Evolutionary conservation across 2,113 vertebrate species (phyloP), one percentile per base, ranked within the genome.

Genomic region (Sinosuthora webbiana): DNA sequence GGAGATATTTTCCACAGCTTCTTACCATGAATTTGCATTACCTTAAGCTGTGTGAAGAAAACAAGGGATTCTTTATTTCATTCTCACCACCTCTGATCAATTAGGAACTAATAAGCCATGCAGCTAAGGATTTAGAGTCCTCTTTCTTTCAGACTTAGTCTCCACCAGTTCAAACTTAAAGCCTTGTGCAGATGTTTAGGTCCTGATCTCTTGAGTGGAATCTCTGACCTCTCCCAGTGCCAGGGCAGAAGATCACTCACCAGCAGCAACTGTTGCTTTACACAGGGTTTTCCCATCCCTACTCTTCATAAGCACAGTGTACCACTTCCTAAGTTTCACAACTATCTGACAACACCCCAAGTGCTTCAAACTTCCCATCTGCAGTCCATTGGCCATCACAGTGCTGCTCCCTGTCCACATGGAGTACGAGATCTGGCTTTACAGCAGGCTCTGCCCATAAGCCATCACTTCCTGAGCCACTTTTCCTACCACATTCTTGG

Each of bases 371-470:
- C 15, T 59, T 76, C 53, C 16, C 37, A 64, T 15, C 20, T 57
- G 55, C 50, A 85, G 55, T 13, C 57, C 25, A 44, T 23, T 14
- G n/a, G 57, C 41, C 18, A 37, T 37, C 67, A 27, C 10, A 47
- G 44, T 7, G 3, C 28, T 44, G 21, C 15, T 76, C 33, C 53
- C 55, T n/a, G 7, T 13, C 49, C 27, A 64, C 21, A 56, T 0
- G 0, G 1, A 65, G 27, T 31, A 57, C 0, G 0, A 55, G 6
- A 86, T 1, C 1, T 9, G 20, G 84, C 25, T 83, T 64, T 89
- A 67, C 18, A 70, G 55, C 18, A 56, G 50, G 11, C n/a, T 39
- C 65, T 65, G 56, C 21, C 41, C 52, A 21, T 8, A 62, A 67
- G 19, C 19, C 31, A 79, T 45, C 47, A 50, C 18, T 27, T 86